Base-by-base conservation (phyloP, 2,113 vertebrate species). In the Synchiropus splendidus region DNA sequence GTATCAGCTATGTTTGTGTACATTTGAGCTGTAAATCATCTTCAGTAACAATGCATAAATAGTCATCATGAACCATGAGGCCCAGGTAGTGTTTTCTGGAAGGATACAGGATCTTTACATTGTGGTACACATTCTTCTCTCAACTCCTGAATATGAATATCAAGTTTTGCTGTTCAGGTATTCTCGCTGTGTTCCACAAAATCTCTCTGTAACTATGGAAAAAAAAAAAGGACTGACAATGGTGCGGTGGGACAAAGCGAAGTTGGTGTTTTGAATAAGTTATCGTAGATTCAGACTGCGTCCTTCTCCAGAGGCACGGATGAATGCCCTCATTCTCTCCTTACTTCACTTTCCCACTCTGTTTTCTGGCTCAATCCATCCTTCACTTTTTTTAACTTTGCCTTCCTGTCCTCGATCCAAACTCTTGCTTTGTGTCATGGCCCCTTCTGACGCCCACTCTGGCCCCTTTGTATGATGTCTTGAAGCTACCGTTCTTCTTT, bases 281-380 rank as follows among this genome's bases (percentile, higher is more conserved):
- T 71, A 82, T 76, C 74, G 58, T 62, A 68, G 70, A 83, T 79
- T 83, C 80, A 61, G 72, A 56, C 69, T 67, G 78, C 57, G 74
- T 81, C 58, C 60, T 32, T 78, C 78, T 78, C 76, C 61, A 67
- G 69, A 78, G 72, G 68, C 66, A 45, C 42, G 74, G 60, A 83
- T 83, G 74, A 83, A 83, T 80, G 76, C 70, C 72, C 69, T 58
- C 64, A 76, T 80, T 83, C 71, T 82, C 75, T 77, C 54, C 60
- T 64, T 43, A 43, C 46, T 58, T 55, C 61, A 45, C 58, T 55
- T 59, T 73, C 64, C 56, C 51, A 43, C 61, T 54, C 47, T 56
- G 57, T 62, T 64, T 70, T 68, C 61, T 27, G 21, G 21, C 59
- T 51, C 64, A 52, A 34, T 43, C 44, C 52, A 41, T 44, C 45